Base-by-base conservation (phyloP, 2,888 invertebrate genomes). In the Antitype chi region DNA sequence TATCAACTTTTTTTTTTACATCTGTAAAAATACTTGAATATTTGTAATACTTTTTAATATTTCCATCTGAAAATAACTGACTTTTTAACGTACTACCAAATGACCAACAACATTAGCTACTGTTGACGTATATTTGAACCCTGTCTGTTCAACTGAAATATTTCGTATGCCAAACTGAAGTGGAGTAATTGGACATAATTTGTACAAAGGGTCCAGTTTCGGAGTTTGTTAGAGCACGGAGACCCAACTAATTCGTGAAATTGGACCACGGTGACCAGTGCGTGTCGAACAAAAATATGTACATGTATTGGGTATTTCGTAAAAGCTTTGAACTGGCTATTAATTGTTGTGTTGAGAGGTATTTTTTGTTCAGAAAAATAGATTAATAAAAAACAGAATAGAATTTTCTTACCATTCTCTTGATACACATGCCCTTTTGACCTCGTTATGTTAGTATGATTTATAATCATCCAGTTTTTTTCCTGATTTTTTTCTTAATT, bases 141-240 rank as follows among this genome's bases (percentile, higher is more conserved):
- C 55, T 69, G 57, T 23, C 74, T 64, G 53, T 72, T 81, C 57
- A 67, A 70, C 74, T 60, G 67, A 59, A 82, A 83, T 78, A 74
- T 76, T 79, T 74, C 23, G 38, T 57, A 78, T 77, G 70, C 76
- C 73, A 49, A 68, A 77, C 75, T 75, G 85, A 79, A 84, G 76
- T 72, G 67, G 70, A 87, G 70, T 87, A 84, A 87, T 85, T 80
- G 77, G 67, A 66, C 59, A 63, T 82, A 85, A 87, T 87, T 85
- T 87, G 85, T 78, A 76, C 76, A 77, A 80, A 79, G 72, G 78
- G 78, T 78, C 53, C 69, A 70, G 76, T 80, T 78, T 38, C 67
- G 25, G 53, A 79, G 69, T 69, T 81, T 70, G 69, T 78, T 78
- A 63, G 32, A 60, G 64, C 17, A 63, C 70, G 68, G 60, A 70